Evolutionary conservation across 1,140 invertebrate species (phyloP).

Genomic region (Holcopasites calliopsidis): DNA sequence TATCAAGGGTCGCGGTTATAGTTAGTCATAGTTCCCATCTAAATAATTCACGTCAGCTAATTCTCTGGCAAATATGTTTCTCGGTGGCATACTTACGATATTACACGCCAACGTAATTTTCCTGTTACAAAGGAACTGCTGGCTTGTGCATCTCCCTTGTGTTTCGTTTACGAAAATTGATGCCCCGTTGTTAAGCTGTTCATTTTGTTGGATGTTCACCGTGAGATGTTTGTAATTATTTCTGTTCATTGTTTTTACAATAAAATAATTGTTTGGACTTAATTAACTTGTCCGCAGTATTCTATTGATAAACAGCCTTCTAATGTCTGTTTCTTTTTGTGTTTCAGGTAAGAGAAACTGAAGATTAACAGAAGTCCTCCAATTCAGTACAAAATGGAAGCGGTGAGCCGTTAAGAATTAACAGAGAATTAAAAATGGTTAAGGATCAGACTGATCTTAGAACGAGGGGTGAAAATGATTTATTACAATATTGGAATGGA

Average conservation of each 20-base stretch:
- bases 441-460: neutral
- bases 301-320: neutral
- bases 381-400: neutral
- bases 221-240: too few relatives aligned
- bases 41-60: neutral
- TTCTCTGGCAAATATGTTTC: conserved; percentile 23
- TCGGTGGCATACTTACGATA: conserved; percentile 6
- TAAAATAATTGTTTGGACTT: neutral
- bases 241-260: too few relatives aligned
- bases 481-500: neutral
- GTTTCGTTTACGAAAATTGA: neutral
- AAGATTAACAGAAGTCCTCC: neutral
- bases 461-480: neutral
- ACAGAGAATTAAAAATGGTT: neutral
- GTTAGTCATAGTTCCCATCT: neutral
- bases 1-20: neutral
- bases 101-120: neutral
- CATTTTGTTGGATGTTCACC: too few relatives aligned
- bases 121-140: conserved; percentile 1
- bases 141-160: neutral
- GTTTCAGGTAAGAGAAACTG: conserved; percentile 19
- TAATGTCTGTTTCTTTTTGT: neutral
- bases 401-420: neutral
- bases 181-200: neutral
- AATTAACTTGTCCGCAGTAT: too few relatives aligned